These are phyloP conservation scores for Dryocosmus kuriphilus DNA, from an alignment of 2,888 invertebrate genomes.

Conservation along the genomic window DNA sequence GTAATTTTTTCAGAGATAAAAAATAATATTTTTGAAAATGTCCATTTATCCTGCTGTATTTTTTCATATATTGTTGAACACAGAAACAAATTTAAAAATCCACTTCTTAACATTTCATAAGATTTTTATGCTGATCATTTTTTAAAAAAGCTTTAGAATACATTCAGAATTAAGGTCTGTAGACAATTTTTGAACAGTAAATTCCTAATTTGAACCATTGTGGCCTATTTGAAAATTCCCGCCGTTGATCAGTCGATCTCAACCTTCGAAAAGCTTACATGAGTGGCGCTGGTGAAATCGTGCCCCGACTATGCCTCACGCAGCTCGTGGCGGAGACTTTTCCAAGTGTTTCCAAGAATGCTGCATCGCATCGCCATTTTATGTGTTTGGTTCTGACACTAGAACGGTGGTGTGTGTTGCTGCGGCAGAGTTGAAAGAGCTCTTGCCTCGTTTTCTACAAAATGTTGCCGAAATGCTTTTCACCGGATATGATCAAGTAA, in stretches of 20 bases:
- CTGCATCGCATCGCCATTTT: slow-evolving; percentile 74
- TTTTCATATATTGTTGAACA: too few species aligned
- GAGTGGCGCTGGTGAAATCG: background rate
- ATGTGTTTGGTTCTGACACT: slow-evolving; percentile 75
- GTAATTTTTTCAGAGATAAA: too few species aligned
- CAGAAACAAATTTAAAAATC: too few species aligned
- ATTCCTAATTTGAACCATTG: too few species aligned
- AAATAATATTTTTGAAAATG: too few species aligned
- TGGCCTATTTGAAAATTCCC: background rate
- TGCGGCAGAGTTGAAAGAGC: slow-evolving; percentile 49
- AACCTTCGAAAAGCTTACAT: background rate
- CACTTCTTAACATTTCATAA: too few species aligned
- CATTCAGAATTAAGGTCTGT: too few species aligned
- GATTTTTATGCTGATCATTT: too few species aligned
- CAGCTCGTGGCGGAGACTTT: slow-evolving; percentile 54
- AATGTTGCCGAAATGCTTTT: slow-evolving; percentile 71
- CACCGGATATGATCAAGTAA: slow-evolving; percentile 74
- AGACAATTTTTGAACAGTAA: too few species aligned
- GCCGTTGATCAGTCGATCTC: background rate
- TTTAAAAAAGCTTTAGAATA: too few species aligned
- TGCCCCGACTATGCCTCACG: background rate
- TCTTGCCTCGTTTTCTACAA: slow-evolving; percentile 61
- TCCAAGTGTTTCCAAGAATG: slow-evolving; percentile 67
- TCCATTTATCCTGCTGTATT: too few species aligned
- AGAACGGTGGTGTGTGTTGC: slow-evolving; percentile 61